Base-by-base conservation (phyloP, 2,797 vertebrate species). In the Otus scops region DNA sequence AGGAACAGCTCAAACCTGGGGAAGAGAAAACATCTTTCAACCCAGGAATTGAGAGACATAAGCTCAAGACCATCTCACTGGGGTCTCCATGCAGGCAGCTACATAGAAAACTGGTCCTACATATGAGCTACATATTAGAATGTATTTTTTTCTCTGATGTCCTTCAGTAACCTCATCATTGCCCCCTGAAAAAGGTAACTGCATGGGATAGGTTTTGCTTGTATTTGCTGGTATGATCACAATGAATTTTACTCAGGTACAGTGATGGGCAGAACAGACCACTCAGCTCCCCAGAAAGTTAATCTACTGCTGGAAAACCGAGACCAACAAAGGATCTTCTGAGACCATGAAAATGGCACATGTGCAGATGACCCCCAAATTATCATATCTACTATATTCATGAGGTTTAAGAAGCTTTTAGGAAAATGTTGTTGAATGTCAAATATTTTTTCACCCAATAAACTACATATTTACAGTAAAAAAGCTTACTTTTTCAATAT, bases 261-360 rank as follows among this genome's bases (percentile, higher is more conserved):
- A 20, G 6, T 0, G 2, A 24, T 8, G 26, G 30, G 57, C 26
- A 56, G 39, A 88, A 22, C 38, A 82, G 63, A 50, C 3, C 54
- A n/a, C 30, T 4, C 5, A 28, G 65, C 3, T 68, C 50, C 74
- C 32, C 20, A 11, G 57, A 14, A 88, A 57, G 26, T 10, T 28
- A 23, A 39, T 3, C 13, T 15, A 11, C 56, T 74, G 47, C 57
- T 75, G 47, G 50, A 79, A 38, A 84, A 16, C 61, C 0, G 4
- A 60, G 26, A 43, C 3, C 30, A 13, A 2, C 11, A 21, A 18
- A 34, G 30, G 24, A n/a, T 39, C 20, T 11, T 26, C 70, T 30
- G 65, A 68, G 53, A 38, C 6, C 19, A 53, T 0, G 1, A 69
- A 48, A 60, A 24, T 4, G 8, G 30, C n/a, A 36, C 3, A 0